Conservation (phyloP, 2,888 invertebrate species). For the Ceriagrion tenellum region DNA sequence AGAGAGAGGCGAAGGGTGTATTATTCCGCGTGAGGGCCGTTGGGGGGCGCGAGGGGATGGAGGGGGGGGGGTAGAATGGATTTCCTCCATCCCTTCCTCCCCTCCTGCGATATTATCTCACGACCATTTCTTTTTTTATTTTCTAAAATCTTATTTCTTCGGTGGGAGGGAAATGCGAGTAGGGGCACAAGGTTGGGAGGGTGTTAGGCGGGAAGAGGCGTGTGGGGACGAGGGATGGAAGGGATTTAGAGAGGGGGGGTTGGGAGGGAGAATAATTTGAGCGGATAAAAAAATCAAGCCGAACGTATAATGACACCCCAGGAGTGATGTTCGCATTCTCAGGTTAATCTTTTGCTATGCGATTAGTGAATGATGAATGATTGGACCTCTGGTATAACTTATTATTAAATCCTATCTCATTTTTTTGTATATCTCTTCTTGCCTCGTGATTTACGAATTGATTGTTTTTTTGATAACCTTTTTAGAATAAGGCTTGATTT, state of each 20-base stretch:
- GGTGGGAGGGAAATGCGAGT: neutral
- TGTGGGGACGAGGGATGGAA: neutral
- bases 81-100: neutral
- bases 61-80: neutral
- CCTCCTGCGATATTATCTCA: neutral
- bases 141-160: slow-evolving; percentile 29
- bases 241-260: neutral
- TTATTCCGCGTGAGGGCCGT: neutral
- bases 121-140: neutral
- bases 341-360: slow-evolving; percentile 1
- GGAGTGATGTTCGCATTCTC: neutral
- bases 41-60: neutral
- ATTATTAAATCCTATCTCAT: neutral
- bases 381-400: neutral
- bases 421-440: neutral
- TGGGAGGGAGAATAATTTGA: neutral
- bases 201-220: neutral
- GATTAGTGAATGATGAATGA: neutral
- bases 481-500: too few species aligned
- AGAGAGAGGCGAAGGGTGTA: neutral
- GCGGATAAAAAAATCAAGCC: neutral
- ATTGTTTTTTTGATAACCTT: too few species aligned
- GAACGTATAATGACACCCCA: neutral
- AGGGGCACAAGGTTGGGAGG: neutral
- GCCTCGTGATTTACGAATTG: too few species aligned